These are phyloP conservation scores for Phaedon cochleariae DNA, from an alignment of 2,888 invertebrate species.

Conservation along the genomic window DNA sequence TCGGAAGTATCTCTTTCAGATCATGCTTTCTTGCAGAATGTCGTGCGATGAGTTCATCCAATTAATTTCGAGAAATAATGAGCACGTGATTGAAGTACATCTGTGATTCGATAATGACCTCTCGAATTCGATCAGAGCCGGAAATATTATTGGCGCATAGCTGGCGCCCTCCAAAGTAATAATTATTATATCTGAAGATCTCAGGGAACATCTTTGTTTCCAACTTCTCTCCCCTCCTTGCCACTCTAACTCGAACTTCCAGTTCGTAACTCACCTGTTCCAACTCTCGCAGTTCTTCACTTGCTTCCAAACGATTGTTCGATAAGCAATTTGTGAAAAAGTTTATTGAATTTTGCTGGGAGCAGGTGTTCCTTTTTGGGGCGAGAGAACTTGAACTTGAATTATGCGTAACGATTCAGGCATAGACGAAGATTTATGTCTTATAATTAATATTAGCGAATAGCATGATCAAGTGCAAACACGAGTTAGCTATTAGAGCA, in stretches of 20 bases:
- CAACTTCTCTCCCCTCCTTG: background rate
- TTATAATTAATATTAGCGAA: too few relatives aligned
- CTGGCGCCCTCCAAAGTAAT: conserved; percentile 12
- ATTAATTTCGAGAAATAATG: background rate
- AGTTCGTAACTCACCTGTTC: conserved; percentile 14
- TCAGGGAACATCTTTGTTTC: conserved; percentile 11
- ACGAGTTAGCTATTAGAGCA: too few relatives aligned
- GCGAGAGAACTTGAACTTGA: background rate
- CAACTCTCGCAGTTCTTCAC: conserved; percentile 8
- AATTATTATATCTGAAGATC: background rate
- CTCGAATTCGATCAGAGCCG: conserved; percentile 17
- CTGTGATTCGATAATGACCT: conserved; percentile 12
- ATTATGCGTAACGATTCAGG: background rate
- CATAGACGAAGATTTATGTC: too few relatives aligned
- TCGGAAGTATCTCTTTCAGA: too few relatives aligned
- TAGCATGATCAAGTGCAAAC: too few relatives aligned
- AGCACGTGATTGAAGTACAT: conserved; percentile 7
- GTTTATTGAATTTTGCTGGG: conserved; percentile 8
- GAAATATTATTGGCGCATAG: conserved; percentile 6
- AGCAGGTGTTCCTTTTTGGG: conserved; percentile 14
- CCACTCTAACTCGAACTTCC: conserved; percentile 11
- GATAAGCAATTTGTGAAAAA: conserved; percentile 8
- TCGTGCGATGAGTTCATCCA: conserved; percentile 3
- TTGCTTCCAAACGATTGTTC: conserved; percentile 2
- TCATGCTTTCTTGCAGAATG: too few relatives aligned